phyloP scores from a whole-genome alignment of 2,113 vertebrate species.

The Sturnus vulgaris region DNA sequence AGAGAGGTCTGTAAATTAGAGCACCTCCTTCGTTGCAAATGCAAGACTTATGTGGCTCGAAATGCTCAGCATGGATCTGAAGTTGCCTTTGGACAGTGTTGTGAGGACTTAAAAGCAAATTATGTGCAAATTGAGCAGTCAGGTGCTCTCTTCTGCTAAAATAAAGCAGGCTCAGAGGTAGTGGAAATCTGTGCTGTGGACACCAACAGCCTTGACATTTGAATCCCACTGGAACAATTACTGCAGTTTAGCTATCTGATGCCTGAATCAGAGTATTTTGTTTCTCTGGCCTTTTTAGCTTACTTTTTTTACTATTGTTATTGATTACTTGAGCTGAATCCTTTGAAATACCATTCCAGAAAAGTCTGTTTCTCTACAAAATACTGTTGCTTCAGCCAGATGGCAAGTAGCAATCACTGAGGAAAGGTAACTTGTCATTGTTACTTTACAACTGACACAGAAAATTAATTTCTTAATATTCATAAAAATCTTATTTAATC shows the following conservation, averaged over 20 bases:
- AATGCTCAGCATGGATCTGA: not conserved
- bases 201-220: not conserved
- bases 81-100: not conserved
- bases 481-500: not conserved
- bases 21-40: not conserved
- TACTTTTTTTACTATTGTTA: not conserved
- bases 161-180: not conserved
- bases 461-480: slow-evolving; percentile 31
- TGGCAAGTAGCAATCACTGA: not conserved
- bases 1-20: not conserved
- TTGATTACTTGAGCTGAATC: not conserved
- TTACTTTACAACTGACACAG: slow-evolving; percentile 10
- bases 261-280: slow-evolving; percentile 1
- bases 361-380: slow-evolving; percentile 25
- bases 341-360: not conserved
- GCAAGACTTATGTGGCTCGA: not conserved
- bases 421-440: not conserved
- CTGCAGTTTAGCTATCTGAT: not conserved
- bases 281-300: not conserved
- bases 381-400: not conserved
- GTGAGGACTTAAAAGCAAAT: not conserved
- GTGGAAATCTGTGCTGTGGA: not conserved
- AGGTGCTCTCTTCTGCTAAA: not conserved
- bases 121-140: not conserved
- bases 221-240: not conserved